Percentiles rank a stretch among this genome's conserved stretches.
Evolutionary conservation across 2,113 vertebrate species (phyloP).

Genomic region (Myotis davidii): DNA sequence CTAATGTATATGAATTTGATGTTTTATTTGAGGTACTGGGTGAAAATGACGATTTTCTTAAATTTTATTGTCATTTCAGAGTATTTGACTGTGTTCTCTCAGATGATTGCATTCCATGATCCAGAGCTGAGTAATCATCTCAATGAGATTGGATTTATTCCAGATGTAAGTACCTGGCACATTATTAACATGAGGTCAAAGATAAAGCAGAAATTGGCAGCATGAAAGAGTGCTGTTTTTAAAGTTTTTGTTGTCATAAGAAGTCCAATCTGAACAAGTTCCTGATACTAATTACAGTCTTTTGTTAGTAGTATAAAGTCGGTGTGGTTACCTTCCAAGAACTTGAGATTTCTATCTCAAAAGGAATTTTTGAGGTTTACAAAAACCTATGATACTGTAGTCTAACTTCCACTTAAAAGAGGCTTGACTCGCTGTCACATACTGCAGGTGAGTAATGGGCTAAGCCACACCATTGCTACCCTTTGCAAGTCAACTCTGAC

Average conservation of each 20-base stretch:
- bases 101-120: conserved; percentile 99
- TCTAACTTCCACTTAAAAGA: neutral
- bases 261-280: neutral
- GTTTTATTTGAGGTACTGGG: neutral
- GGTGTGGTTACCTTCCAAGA: neutral
- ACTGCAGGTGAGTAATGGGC: neutral
- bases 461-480: neutral
- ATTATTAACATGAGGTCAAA: neutral
- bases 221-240: conserved; percentile 13
- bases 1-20: neutral
- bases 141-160: conserved; percentile 99
- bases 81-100: conserved; percentile 98
- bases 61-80: conserved; percentile 87
- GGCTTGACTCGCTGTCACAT: neutral
- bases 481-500: neutral
- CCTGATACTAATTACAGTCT: neutral
- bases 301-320: neutral
- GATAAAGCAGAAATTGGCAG: neutral
- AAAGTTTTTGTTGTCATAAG: neutral
- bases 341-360: neutral
- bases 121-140: conserved; percentile 99
- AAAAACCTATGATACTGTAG: neutral
- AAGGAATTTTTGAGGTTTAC: neutral
- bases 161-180: conserved; percentile 93
- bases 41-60: neutral